Percentiles rank a stretch among this genome's conserved stretches.
Evolutionary conservation across 53 echinoderm and acorn worm species (phyloP).

Genomic region (Henricia sp.): DNA sequence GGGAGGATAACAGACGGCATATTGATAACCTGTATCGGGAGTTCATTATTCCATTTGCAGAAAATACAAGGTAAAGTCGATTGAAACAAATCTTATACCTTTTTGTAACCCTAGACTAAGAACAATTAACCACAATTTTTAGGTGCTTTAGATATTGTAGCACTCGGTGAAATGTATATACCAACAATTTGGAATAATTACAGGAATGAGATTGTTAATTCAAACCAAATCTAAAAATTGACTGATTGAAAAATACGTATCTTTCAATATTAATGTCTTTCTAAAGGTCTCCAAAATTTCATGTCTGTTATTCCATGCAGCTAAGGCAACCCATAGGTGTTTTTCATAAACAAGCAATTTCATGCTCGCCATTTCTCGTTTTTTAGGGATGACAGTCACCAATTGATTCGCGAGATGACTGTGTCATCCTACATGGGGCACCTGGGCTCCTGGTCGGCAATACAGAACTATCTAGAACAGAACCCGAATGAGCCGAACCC

Average conservation of each 20-base stretch:
- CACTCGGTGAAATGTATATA: neutral
- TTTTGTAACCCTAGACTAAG: too few species aligned
- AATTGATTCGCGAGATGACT: conserved; percentile 39
- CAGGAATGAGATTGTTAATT: neutral
- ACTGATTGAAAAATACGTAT: neutral
- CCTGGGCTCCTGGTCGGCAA: conserved; percentile 64
- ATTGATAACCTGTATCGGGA: conserved; percentile 59
- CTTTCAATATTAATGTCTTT: neutral
- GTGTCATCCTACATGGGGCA: conserved; percentile 64
- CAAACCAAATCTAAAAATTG: neutral
- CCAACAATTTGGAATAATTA: neutral
- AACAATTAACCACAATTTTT: too few species aligned
- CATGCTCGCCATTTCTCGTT: neutral
- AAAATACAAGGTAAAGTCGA: conserved; percentile 58
- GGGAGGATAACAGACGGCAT: conserved; percentile 51
- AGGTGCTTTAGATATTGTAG: neutral
- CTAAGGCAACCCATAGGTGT: neutral
- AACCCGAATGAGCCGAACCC: conserved; percentile 47
- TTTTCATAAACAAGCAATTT: neutral
- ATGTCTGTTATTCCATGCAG: neutral
- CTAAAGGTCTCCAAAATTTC: neutral
- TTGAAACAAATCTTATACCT: too few species aligned
- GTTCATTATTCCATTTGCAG: conserved; percentile 61
- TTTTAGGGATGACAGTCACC: conserved; percentile 61
- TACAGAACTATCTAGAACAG: conserved; percentile 23